phyloP scores from a whole-genome alignment of 2,888 invertebrate species.

The Plutella xylostella region DNA sequence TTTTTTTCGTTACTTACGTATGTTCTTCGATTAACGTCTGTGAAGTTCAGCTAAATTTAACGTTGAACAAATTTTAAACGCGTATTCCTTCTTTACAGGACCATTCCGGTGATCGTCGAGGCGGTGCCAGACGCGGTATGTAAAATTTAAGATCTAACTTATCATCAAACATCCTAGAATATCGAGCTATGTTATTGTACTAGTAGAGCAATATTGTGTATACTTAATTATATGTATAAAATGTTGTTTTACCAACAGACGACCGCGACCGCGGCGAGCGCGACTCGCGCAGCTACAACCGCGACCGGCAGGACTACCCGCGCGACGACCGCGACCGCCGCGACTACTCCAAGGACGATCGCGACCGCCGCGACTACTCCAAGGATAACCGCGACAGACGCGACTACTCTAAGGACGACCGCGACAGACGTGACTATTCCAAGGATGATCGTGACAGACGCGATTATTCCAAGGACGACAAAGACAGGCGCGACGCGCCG shows the following conservation, averaged over 20 bases:
- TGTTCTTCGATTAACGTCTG: too few relatives aligned
- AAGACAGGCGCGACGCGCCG: conserved; percentile 20
- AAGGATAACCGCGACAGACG: conserved; percentile 28
- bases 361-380: conserved; percentile 25
- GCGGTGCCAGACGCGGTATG: conserved; percentile 51
- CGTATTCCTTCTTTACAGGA: conserved; percentile 34
- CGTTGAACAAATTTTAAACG: background rate
- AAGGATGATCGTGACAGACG: conserved; percentile 21
- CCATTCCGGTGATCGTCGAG: conserved; percentile 55
- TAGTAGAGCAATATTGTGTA: too few relatives aligned
- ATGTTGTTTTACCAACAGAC: conserved; percentile 15
- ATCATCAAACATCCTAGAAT: conserved; percentile 1
- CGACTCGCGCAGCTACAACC: conserved; percentile 22
- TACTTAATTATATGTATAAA: background rate
- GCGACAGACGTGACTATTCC: conserved; percentile 4
- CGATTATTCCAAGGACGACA: conserved; percentile 27
- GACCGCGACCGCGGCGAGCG: conserved; percentile 33
- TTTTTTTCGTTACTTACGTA: too few relatives aligned
- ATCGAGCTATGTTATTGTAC: too few relatives aligned
- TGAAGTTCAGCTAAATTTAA: too few relatives aligned
- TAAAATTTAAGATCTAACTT: too few relatives aligned
- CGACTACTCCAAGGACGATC: conserved; percentile 27
- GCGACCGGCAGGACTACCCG: conserved; percentile 22
- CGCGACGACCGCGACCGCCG: conserved; percentile 30
- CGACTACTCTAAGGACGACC: conserved; percentile 24